Percentiles rank a stretch among this genome's conserved stretches.
Evolutionary conservation across 1,140 invertebrate genomes (phyloP).

Genomic region (Lucilia cuprina): DNA sequence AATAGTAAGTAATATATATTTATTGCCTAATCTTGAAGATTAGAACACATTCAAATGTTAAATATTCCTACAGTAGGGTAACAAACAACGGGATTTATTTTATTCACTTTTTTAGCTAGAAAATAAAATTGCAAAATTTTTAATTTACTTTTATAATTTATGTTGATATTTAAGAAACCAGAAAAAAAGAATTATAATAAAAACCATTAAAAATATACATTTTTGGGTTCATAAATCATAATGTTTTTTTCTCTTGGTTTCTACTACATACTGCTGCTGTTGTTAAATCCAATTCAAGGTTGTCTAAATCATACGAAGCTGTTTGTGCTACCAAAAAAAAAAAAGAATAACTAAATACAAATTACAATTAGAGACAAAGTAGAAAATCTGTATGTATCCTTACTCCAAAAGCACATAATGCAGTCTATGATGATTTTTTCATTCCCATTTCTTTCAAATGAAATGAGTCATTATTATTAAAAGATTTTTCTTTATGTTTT

Average conservation of each 20-base stretch:
- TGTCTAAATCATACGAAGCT: neutral
- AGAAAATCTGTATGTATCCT: neutral
- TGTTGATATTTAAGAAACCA: neutral
- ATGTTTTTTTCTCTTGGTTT: neutral
- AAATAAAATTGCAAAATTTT: neutral
- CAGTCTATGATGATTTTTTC: neutral
- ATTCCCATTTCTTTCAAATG: neutral
- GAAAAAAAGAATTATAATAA: neutral
- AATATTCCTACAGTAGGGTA: no score
- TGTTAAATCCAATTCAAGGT: neutral
- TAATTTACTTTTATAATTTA: neutral
- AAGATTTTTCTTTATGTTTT: neutral
- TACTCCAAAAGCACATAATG: neutral
- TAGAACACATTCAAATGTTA: no score
- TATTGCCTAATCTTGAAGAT: no score
- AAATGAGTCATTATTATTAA: slow-evolving; percentile 9
- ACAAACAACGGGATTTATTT: no score
- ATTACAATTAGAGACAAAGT: neutral
- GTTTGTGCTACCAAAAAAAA: neutral
- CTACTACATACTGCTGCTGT: neutral
- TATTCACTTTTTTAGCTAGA: no score
- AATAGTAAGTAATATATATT: no score
- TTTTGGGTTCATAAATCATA: slow-evolving; percentile 27
- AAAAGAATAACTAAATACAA: neutral
- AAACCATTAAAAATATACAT: neutral